These are phyloP conservation scores for Upupa epops DNA, from an alignment of 2,113 vertebrate genomes.

Conservation along the genomic window DNA sequence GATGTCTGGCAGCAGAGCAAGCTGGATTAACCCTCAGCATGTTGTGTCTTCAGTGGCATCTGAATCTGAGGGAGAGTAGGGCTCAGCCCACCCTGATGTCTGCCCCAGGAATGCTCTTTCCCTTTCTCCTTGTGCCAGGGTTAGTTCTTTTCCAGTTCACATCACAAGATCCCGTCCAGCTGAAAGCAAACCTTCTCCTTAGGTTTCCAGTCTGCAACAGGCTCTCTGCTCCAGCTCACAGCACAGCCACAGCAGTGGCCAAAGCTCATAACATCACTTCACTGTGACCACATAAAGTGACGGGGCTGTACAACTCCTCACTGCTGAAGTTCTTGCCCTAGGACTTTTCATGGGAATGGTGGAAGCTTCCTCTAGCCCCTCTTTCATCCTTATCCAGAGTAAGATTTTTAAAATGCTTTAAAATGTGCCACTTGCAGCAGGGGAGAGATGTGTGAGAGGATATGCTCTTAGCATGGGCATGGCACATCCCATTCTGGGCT, in stretches of 20 bases:
- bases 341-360: neutral
- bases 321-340: neutral
- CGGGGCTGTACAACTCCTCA: neutral
- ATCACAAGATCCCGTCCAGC: neutral
- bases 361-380: neutral
- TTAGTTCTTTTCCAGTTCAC: neutral
- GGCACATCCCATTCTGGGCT: neutral
- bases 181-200: neutral
- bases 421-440: too few species aligned
- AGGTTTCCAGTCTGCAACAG: neutral
- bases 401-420: neutral
- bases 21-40: neutral
- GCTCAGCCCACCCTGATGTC: neutral
- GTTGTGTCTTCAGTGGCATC: neutral
- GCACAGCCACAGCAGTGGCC: neutral
- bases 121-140: neutral
- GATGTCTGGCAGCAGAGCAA: neutral
- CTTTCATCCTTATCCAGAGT: neutral
- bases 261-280: neutral
- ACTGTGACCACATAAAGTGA: neutral
- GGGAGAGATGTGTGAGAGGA: neutral
- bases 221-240: neutral
- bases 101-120: neutral
- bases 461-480: neutral
- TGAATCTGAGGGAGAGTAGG: neutral